Conservation (phyloP, 2,888 invertebrate genomes). For the Therioaphis trifolii region DNA sequence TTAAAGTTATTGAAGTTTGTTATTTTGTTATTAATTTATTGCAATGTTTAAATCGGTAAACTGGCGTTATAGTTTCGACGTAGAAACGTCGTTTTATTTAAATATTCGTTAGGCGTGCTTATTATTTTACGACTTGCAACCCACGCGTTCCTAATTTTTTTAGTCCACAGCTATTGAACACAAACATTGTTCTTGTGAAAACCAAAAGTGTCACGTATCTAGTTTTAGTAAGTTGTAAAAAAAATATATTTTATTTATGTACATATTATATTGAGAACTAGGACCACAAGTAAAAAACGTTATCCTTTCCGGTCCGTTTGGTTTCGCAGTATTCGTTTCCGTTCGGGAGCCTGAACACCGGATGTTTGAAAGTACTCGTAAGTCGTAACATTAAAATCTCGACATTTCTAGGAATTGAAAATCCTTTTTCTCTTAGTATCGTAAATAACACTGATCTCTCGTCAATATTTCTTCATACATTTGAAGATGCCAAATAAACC, state of each 20-base stretch:
- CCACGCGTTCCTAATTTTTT: too few relatives aligned
- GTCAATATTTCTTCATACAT: background rate
- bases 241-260: background rate
- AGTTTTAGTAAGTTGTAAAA: background rate
- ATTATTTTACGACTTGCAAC: too few relatives aligned
- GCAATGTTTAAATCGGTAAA: too few relatives aligned
- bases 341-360: conserved; percentile 19
- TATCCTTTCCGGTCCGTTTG: conserved; percentile 19
- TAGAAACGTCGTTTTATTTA: too few relatives aligned
- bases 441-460: background rate
- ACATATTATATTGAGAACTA: background rate
- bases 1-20: too few relatives aligned
- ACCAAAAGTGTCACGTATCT: background rate
- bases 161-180: background rate
- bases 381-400: conserved; percentile 10
- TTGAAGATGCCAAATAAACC: too few relatives aligned
- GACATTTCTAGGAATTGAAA: background rate
- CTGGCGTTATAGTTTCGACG: too few relatives aligned
- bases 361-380: conserved; percentile 27
- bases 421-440: background rate
- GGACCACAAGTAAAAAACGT: background rate
- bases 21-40: too few relatives aligned
- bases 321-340: conserved; percentile 21
- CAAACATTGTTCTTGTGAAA: background rate
- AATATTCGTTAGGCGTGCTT: too few relatives aligned